These are phyloP conservation scores for Choristoneura fumiferana DNA, from an alignment of 1,140 invertebrate species.

Conservation along the genomic window DNA sequence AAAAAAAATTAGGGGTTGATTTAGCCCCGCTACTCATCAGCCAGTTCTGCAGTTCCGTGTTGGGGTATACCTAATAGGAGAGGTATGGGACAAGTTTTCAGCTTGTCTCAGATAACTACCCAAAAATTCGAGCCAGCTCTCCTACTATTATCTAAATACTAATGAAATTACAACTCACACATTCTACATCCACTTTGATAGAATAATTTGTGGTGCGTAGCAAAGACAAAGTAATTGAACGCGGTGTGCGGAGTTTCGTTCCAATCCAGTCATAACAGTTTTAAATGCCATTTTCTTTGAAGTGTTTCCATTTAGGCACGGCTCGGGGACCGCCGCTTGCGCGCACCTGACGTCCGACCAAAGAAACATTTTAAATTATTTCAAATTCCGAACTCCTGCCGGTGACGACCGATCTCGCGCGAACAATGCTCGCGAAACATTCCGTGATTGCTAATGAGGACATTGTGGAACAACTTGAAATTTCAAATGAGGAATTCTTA, in stretches of 20 bases:
- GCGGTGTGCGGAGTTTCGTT: background rate
- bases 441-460: slow-evolving; percentile 69
- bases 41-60: too few relatives aligned
- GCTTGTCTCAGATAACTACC: too few relatives aligned
- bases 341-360: slow-evolving; percentile 46
- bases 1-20: too few relatives aligned
- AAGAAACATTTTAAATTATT: slow-evolving; percentile 59
- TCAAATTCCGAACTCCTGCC: slow-evolving; percentile 60
- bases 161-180: too few relatives aligned
- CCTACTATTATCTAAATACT: too few relatives aligned
- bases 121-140: too few relatives aligned
- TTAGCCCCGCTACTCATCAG: too few relatives aligned
- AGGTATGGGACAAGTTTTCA: too few relatives aligned
- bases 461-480: slow-evolving; percentile 59
- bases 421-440: slow-evolving; percentile 63
- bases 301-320: slow-evolving; percentile 1
- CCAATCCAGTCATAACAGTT: slow-evolving; percentile 26
- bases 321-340: slow-evolving; percentile 28
- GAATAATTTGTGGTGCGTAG: too few relatives aligned
- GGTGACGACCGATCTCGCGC: slow-evolving; percentile 54
- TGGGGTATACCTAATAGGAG: too few relatives aligned
- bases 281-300: slow-evolving; percentile 24
- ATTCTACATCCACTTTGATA: too few relatives aligned
- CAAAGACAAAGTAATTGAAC: too few relatives aligned
- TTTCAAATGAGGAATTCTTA: slow-evolving; percentile 51